A percentile compares a stretch with the other conserved stretches of the same genome.
These are phyloP conservation scores for Drosophila barbarae DNA, from an alignment of 2,888 invertebrate species.

Conservation along the genomic window DNA sequence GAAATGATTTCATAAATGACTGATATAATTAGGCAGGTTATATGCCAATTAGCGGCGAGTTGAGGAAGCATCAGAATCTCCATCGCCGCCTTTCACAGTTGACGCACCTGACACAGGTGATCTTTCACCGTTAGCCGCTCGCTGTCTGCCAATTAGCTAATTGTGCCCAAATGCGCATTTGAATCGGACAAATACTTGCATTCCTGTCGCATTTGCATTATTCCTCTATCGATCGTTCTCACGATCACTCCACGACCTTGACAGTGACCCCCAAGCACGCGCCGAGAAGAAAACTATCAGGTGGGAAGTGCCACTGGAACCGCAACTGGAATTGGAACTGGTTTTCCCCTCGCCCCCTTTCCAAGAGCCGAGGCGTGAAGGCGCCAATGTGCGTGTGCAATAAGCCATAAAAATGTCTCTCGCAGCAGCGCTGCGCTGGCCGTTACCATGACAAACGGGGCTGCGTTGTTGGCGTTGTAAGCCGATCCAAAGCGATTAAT, in stretches of 20 bases:
- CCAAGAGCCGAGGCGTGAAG: slow-evolving; percentile 42
- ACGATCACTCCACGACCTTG: slow-evolving; percentile 61
- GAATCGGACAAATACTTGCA: slow-evolving; percentile 53
- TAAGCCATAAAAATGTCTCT: slow-evolving; percentile 41
- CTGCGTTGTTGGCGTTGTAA: slow-evolving; percentile 34
- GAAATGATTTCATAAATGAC: slow-evolving; percentile 42
- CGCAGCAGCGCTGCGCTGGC: slow-evolving; percentile 18
- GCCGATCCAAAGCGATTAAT: slow-evolving; percentile 28
- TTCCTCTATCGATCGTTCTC: slow-evolving; percentile 44
- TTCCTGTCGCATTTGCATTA: slow-evolving; percentile 69
- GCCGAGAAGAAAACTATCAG: slow-evolving; percentile 62
- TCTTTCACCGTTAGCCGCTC: slow-evolving; percentile 55
- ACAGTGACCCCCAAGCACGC: slow-evolving; percentile 55
- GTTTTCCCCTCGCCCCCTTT: slow-evolving; percentile 37
- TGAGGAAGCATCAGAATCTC: slow-evolving; percentile 62
- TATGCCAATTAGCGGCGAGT: slow-evolving; percentile 68
- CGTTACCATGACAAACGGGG: slow-evolving; percentile 52
- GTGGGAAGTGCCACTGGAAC: slow-evolving; percentile 16
- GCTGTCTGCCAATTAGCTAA: slow-evolving; percentile 58
- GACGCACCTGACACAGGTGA: slow-evolving; percentile 34
- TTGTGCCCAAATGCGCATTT: slow-evolving; percentile 69
- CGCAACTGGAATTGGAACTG: slow-evolving; percentile 55
- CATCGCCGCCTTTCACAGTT: slow-evolving; percentile 46
- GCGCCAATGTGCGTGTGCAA: slow-evolving; percentile 66
- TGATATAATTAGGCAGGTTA: slow-evolving; percentile 68